Conservation (phyloP, 2,797 vertebrate genomes). For the Danio choprae region DNA sequence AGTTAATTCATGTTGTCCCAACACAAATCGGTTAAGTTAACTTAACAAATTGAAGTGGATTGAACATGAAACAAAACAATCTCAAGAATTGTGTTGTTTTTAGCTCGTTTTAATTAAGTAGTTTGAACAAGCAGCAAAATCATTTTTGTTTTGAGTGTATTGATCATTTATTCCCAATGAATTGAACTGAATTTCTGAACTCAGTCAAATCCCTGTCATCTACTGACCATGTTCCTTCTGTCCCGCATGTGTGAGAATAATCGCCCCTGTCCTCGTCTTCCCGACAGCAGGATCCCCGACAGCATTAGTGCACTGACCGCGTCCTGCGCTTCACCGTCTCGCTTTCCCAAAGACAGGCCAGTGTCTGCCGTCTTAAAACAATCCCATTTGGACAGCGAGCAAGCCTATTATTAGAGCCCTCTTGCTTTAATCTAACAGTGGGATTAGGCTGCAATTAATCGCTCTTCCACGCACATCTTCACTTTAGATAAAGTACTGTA, state of each 20-base stretch:
- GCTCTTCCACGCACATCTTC: conserved; percentile 39
- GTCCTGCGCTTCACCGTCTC: conserved; percentile 63
- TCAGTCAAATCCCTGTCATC: not conserved
- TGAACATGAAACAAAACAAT: too few relatives aligned
- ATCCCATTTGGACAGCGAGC: conserved; percentile 70
- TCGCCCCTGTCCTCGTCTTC: conserved; percentile 62
- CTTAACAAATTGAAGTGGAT: too few relatives aligned
- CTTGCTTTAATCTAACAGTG: conserved; percentile 60
- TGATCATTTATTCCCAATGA: too few relatives aligned
- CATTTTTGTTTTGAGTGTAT: too few relatives aligned
- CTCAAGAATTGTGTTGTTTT: too few relatives aligned
- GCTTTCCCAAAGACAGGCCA: conserved; percentile 74
- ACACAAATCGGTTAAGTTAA: too few relatives aligned
- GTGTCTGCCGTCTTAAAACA: conserved; percentile 72
- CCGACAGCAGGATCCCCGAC: conserved; percentile 62
- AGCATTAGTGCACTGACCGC: conserved; percentile 67
- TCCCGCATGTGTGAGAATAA: conserved; percentile 63
- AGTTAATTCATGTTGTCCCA: too few relatives aligned
- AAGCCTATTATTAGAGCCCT: conserved; percentile 76
- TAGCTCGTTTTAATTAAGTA: too few relatives aligned
- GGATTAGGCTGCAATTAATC: conserved; percentile 68
- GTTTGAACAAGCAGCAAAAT: too few relatives aligned
- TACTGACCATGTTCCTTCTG: conserved; percentile 72
- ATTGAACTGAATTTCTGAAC: too few relatives aligned
- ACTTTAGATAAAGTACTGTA: not conserved